Evolutionary conservation across 2,113 vertebrate species (phyloP).

Genomic region (Synodontis membranacea): DNA sequence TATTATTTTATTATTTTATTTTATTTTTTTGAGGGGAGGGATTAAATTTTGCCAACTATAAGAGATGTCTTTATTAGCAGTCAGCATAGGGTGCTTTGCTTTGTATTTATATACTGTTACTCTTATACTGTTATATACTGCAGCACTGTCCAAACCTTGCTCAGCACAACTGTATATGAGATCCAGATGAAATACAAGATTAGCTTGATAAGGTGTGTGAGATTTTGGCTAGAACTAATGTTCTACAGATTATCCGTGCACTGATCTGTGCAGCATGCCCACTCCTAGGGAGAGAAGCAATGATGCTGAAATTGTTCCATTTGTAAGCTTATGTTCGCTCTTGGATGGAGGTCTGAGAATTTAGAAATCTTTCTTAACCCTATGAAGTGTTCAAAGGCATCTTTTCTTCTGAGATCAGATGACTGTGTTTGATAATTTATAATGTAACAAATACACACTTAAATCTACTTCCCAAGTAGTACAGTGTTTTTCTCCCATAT

Average conservation of each 20-base stretch:
- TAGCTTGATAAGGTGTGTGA: not conserved
- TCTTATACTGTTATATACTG: too few relatives aligned
- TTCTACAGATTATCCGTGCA: not conserved
- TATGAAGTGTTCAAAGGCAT: not conserved
- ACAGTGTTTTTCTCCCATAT: not conserved
- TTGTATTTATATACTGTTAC: not conserved
- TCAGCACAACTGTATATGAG: not conserved
- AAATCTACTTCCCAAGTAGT: not conserved
- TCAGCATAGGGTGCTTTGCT: not conserved
- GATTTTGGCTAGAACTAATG: not conserved
- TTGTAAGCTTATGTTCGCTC: not conserved
- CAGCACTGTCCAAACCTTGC: not conserved
- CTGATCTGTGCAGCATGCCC: not conserved
- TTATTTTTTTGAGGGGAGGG: too few relatives aligned
- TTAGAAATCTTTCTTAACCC: not conserved
- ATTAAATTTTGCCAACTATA: constrained; percentile 3
- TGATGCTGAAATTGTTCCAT: not conserved
- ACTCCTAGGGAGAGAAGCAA: not conserved
- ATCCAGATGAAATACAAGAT: not conserved
- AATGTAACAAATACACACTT: not conserved
- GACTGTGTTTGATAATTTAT: not conserved
- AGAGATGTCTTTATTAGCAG: not conserved
- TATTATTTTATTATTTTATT: too few relatives aligned
- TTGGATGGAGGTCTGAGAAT: not conserved
- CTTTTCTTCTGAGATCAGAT: not conserved